Evolutionary conservation across 2,797 vertebrate genomes (phyloP).

Genomic region (Rhinichthys osculus): DNA sequence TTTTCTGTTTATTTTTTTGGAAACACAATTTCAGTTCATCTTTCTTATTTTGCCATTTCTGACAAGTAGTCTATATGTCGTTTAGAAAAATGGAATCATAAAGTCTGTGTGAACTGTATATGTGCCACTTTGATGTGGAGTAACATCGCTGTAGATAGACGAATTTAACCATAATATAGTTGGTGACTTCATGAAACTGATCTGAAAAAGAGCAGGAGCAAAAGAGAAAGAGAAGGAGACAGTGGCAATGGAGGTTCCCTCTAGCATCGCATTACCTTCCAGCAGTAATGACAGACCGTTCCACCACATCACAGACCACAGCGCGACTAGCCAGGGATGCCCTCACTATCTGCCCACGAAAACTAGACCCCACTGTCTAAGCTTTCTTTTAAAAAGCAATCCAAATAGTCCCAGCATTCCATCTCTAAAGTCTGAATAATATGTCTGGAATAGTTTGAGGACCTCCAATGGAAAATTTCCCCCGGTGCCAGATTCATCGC

Average conservation of each 20-base stretch:
- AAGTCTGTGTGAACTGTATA: not conserved
- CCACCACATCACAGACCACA: constrained; percentile 71
- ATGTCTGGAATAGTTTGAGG: constrained; percentile 49
- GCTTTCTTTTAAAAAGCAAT: constrained; percentile 55
- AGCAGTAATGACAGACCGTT: constrained; percentile 81
- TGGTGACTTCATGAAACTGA: not conserved
- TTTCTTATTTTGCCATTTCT: not conserved
- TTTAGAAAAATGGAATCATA: not conserved
- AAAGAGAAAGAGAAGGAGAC: constrained; percentile 51
- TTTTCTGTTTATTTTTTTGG: not conserved
- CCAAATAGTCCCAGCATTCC: constrained; percentile 57
- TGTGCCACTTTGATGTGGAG: not conserved
- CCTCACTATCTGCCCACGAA: constrained; percentile 61
- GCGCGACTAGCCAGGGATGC: constrained; percentile 43
- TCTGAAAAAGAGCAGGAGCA: not conserved
- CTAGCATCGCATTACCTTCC: constrained; percentile 71
- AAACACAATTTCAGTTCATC: not conserved
- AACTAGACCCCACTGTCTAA: constrained; percentile 54
- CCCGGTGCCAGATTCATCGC: constrained; percentile 42
- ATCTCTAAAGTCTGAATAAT: constrained; percentile 56
- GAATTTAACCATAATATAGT: not conserved
- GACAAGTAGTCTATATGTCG: not conserved
- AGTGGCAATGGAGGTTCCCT: constrained; percentile 75
- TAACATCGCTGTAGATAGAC: not conserved
- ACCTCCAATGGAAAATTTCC: constrained; percentile 34